Evolutionary conservation across 2,113 vertebrate species (phyloP).

Genomic region (Gymnobelideus leadbeateri): DNA sequence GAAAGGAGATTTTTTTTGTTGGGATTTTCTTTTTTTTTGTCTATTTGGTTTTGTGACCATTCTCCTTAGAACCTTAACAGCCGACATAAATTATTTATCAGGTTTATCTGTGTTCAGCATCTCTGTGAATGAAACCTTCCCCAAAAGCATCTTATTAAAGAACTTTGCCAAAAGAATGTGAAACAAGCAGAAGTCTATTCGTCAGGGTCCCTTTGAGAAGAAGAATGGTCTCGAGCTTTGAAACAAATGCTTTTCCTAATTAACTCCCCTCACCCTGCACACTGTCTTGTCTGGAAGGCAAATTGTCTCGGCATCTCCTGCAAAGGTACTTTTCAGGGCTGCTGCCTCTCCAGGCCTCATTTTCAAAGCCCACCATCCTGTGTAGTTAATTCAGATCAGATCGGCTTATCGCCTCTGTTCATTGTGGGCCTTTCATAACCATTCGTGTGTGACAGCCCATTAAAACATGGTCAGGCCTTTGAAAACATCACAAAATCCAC

Average conservation of each 20-base stretch:
- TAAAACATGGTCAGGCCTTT: slow-evolving; percentile 86
- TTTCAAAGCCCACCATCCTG: slow-evolving; percentile 83
- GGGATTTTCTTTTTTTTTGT: not conserved
- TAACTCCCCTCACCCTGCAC: slow-evolving; percentile 75
- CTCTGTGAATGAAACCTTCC: slow-evolving; percentile 66
- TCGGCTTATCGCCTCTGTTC: slow-evolving; percentile 83
- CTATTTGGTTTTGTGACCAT: slow-evolving; percentile 29
- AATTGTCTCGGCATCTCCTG: slow-evolving; percentile 83
- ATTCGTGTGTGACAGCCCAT: slow-evolving; percentile 88
- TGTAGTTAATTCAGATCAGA: slow-evolving; percentile 87
- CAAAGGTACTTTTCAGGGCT: slow-evolving; percentile 76
- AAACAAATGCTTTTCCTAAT: slow-evolving; percentile 80
- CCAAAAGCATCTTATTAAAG: slow-evolving; percentile 68
- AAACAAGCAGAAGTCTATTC: slow-evolving; percentile 65
- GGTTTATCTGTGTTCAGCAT: slow-evolving; percentile 72
- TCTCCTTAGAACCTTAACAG: slow-evolving; percentile 68
- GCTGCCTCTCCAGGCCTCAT: slow-evolving; percentile 78
- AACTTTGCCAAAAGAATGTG: slow-evolving; percentile 40
- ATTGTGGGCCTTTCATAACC: slow-evolving; percentile 87
- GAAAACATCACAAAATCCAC: slow-evolving; percentile 81
- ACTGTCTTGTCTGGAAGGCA: slow-evolving; percentile 79
- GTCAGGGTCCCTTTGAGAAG: slow-evolving; percentile 65
- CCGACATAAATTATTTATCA: slow-evolving; percentile 72
- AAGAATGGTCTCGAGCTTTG: slow-evolving; percentile 74
- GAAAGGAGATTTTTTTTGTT: too few species aligned